phyloP scores from a whole-genome alignment of 2,797 vertebrate species.

The Phyllotis vaccarum region DNA sequence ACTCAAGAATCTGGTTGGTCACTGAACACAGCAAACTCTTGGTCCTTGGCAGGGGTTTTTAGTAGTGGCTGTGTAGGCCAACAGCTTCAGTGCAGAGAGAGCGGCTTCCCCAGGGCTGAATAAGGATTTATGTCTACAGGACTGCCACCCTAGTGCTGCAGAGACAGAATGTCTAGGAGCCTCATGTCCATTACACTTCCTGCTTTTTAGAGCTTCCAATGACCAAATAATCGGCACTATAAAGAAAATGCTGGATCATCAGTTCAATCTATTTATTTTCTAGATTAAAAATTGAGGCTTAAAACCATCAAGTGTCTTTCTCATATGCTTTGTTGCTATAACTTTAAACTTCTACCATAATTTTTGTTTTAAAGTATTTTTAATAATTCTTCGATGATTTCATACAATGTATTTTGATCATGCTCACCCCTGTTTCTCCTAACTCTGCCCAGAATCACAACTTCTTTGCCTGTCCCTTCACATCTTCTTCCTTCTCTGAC shows the following conservation, averaged over 20 bases:
- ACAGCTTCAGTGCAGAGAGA: too few relatives aligned
- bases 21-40: neutral
- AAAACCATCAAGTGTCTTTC: neutral
- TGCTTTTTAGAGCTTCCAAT: constrained; percentile 43
- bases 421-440: neutral
- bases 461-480: neutral
- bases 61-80: neutral
- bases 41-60: neutral
- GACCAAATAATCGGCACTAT: neutral
- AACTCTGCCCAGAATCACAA: neutral
- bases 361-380: neutral
- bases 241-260: neutral
- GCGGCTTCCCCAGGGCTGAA: neutral
- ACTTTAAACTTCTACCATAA: neutral
- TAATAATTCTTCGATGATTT: neutral
- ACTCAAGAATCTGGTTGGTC: neutral
- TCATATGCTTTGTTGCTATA: neutral
- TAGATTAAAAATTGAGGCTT: constrained; percentile 4
- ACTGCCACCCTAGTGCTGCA: neutral
- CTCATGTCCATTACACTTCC: neutral
- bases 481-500: neutral
- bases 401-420: neutral
- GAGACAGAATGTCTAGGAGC: constrained; percentile 23
- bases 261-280: neutral
- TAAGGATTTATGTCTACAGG: neutral